Evolutionary conservation across 2,797 vertebrate genomes (phyloP), one percentile per base, ranked within the genome.

Genomic region (Uromys caudimaculatus): DNA sequence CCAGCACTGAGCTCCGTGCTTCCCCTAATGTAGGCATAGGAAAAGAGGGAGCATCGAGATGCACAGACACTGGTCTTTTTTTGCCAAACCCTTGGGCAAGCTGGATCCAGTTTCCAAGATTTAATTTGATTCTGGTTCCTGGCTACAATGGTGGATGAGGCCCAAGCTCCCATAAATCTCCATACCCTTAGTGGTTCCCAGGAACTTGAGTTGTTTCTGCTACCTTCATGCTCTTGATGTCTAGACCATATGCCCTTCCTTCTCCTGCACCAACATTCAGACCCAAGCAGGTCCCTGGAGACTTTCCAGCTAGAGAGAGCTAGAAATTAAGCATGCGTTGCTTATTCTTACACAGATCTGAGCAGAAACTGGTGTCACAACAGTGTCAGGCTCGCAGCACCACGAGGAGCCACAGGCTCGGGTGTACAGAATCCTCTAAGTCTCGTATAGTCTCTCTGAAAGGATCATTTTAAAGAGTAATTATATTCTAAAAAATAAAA

Each of bases 71-170:
- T 87, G 38, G 3, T 95, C 4, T 35, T 21, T 89, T 94, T 95
- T 78, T 96, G 95, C 97, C 97, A 98, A 95, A 86, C 96, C 97
- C 95, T 79, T 84, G 64, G 89, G 97, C 96, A 97, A 95, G 85
- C 86, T 96, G 97, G 93, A 96, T 96, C 95, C 64, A 0, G 67
- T 95, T 95, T 92, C 83, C 75, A 81, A 90, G 97, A 93, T 96
- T 95, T 96, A 93, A 97, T 96, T 93, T 95, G 94, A 97, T 76
- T 97, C 93, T 94, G 94, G 90, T 84, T 91, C 3, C 92, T 95
- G 88, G 95, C 89, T 97, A 89, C 90, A 94, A 58, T 73, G 89
- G 71, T 95, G 89, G 92, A 86, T 87, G 54, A 94, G 41, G 62
- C 91, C 97, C 97, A 97, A 97, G 62, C 9, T 41, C 93, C 75